A percentile compares a stretch with the other conserved stretches of the same genome.
Evolutionary conservation across 2,797 vertebrate genomes (phyloP).

Genomic region (Rhabdophis nuchalis): DNA sequence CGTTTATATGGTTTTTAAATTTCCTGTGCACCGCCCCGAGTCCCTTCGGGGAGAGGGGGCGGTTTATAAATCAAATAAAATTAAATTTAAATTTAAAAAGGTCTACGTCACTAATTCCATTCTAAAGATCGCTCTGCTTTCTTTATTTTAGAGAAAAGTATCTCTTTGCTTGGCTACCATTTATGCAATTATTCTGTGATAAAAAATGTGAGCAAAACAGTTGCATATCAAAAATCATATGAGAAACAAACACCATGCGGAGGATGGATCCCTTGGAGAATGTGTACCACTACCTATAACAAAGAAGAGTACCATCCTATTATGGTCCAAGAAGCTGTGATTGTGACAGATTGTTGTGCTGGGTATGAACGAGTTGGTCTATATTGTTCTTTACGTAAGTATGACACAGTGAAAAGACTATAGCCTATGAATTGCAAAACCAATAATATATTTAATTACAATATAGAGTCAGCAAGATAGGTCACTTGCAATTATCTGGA

Average conservation of each 20-base stretch:
- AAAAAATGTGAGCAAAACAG: conserved; percentile 64
- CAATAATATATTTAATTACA: neutral
- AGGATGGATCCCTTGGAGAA: conserved; percentile 80
- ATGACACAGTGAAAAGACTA: neutral
- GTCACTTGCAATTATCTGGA: neutral
- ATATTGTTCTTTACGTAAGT: conserved; percentile 85
- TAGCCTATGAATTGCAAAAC: neutral
- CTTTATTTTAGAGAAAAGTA: conserved; percentile 63
- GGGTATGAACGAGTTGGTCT: conserved; percentile 83
- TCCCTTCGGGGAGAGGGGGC: too few species aligned
- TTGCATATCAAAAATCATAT: conserved; percentile 68
- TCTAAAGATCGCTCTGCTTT: neutral
- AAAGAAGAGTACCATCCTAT: conserved; percentile 61
- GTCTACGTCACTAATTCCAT: neutral
- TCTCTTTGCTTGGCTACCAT: conserved; percentile 78
- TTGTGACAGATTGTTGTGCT: conserved; percentile 77
- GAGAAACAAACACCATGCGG: conserved; percentile 70
- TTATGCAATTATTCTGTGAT: conserved; percentile 74
- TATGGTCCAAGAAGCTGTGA: conserved; percentile 64
- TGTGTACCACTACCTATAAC: conserved; percentile 73
- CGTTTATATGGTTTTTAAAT: too few species aligned
- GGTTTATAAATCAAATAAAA: too few species aligned
- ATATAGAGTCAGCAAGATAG: neutral
- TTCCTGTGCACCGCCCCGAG: too few species aligned
- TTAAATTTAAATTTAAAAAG: too few species aligned